Percentiles rank a stretch among this genome's conserved stretches.
These are phyloP conservation scores for Callitettix versicolor DNA, from an alignment of 1,140 invertebrate genomes.

Conservation along the genomic window DNA sequence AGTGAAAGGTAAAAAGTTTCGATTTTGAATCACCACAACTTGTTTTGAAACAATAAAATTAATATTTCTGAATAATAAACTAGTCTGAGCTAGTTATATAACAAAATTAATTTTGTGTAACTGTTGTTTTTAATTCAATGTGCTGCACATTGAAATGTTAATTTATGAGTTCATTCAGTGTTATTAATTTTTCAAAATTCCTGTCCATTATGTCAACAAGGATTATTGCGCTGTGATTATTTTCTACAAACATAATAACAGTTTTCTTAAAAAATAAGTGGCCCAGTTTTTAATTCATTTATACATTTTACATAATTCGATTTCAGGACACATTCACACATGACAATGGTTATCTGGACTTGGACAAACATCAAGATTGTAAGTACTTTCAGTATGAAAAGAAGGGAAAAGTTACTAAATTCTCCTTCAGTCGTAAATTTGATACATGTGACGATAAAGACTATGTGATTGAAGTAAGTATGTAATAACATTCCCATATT, in stretches of 20 bases:
- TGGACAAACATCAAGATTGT: constrained; percentile 74
- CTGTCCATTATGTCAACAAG: no score
- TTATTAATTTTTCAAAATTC: no score
- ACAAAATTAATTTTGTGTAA: no score
- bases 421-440: constrained; percentile 72
- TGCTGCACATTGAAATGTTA: no score
- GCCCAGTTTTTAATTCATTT: constrained; percentile 5
- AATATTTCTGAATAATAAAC: no score
- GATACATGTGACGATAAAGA: constrained; percentile 86
- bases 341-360: constrained; percentile 47
- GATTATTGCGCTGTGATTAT: no score
- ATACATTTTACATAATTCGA: constrained; percentile 17
- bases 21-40: no score
- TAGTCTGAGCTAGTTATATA: no score
- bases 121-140: no score
- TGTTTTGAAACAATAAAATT: no score
- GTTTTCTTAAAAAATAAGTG: background rate
- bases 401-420: constrained; percentile 45
- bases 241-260: background rate
- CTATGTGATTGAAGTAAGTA: constrained; percentile 71
- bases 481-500: background rate
- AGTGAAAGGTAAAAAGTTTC: no score
- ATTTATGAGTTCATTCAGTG: no score
- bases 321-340: constrained; percentile 66
- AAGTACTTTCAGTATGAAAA: constrained; percentile 46